These are phyloP conservation scores for Sinhomidia bicolor DNA, from an alignment of 2,888 invertebrate species.

Conservation along the genomic window DNA sequence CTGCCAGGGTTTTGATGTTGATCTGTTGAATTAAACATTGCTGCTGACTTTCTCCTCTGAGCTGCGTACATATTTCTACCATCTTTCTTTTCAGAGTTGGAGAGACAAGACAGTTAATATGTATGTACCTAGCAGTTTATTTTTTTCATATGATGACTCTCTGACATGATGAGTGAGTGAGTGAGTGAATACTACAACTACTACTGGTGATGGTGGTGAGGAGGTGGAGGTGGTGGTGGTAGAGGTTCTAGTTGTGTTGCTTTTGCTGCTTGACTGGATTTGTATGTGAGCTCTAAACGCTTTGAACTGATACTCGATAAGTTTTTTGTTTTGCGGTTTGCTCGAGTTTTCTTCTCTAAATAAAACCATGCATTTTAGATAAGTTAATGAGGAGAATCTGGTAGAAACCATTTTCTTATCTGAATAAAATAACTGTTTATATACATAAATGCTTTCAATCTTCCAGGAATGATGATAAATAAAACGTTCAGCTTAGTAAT, in stretches of 20 bases:
- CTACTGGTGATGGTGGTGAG: background rate
- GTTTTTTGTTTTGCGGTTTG: background rate
- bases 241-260: too few species aligned
- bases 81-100: background rate
- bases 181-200: background rate
- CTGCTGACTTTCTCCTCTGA: conserved; percentile 34
- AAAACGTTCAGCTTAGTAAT: too few species aligned
- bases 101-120: background rate
- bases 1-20: conserved; percentile 57
- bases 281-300: background rate
- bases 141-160: background rate
- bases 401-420: too few species aligned
- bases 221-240: too few species aligned
- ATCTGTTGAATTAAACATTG: conserved; percentile 66
- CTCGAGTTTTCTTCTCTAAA: too few species aligned
- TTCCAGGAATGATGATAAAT: too few species aligned
- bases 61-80: conserved; percentile 3
- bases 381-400: background rate
- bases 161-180: background rate
- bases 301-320: background rate
- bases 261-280: background rate
- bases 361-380: too few species aligned
- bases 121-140: background rate
- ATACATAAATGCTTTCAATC: too few species aligned
- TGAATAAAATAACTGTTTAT: too few species aligned